Conservation (phyloP, 2,888 invertebrate species). For the Drosophila vallismaia region DNA sequence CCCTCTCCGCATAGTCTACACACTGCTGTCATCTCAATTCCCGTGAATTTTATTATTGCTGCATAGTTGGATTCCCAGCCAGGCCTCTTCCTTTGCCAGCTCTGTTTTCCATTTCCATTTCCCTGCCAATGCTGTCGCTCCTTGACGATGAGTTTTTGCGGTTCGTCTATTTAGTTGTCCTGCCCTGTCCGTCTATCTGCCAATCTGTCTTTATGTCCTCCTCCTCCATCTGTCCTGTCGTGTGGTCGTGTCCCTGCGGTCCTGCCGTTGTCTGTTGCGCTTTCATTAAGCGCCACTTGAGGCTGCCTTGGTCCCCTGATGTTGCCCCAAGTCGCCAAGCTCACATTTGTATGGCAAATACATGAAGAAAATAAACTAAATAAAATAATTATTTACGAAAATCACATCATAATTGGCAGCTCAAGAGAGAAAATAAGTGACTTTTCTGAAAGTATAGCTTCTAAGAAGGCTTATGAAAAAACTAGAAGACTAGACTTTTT, state of each 20-base stretch:
- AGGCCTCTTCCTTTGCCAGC: neutral
- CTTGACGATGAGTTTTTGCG: conserved; percentile 54
- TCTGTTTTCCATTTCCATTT: conserved; percentile 8
- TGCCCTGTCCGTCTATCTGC: conserved; percentile 36
- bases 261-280: conserved; percentile 68
- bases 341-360: conserved; percentile 25
- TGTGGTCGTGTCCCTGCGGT: conserved; percentile 53
- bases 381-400: neutral
- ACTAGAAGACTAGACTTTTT: neutral
- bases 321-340: conserved; percentile 26
- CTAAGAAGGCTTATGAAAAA: too few relatives aligned
- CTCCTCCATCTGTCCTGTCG: conserved; percentile 29
- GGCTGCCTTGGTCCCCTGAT: conserved; percentile 62
- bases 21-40: conserved; percentile 62
- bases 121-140: conserved; percentile 34
- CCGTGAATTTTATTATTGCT: conserved; percentile 74
- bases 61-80: conserved; percentile 39
- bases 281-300: conserved; percentile 77
- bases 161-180: conserved; percentile 60
- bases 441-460: too few relatives aligned
- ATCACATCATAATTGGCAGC: neutral
- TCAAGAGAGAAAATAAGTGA: too few relatives aligned
- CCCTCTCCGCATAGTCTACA: conserved; percentile 13
- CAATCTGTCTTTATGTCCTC: conserved; percentile 13
- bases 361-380: conserved; percentile 8